Percentiles rank a stretch among this genome's conserved stretches.
Evolutionary conservation across 2,113 vertebrate genomes (phyloP).

Genomic region (Cervus canadensis): DNA sequence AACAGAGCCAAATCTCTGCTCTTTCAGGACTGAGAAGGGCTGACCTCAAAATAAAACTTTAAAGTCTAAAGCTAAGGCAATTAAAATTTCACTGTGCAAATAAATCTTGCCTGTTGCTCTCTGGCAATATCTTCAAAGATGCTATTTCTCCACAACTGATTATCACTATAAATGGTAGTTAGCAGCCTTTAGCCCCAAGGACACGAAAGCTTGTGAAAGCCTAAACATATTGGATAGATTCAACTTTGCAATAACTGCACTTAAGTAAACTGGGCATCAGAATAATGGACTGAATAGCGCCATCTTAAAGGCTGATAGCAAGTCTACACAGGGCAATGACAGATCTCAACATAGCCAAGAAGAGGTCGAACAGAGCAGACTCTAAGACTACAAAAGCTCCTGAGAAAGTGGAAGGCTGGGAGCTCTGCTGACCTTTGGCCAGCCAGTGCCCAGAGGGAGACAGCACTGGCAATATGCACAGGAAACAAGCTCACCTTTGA

Average conservation of each 20-base stretch:
- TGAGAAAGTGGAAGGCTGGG: background rate
- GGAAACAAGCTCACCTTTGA: background rate
- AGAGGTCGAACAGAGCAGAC: background rate
- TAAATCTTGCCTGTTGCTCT: conserved; percentile 54
- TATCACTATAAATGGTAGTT: conserved; percentile 28
- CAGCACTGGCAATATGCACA: background rate
- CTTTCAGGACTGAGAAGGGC: background rate
- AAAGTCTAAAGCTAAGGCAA: conserved; percentile 36
- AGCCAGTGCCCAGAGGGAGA: background rate
- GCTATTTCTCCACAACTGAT: conserved; percentile 26
- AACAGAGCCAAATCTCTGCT: background rate
- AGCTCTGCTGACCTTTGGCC: background rate
- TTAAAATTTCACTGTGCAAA: conserved; percentile 61
- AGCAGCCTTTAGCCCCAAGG: conserved; percentile 45
- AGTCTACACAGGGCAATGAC: background rate
- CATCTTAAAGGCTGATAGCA: fast-evolving
- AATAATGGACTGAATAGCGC: background rate
- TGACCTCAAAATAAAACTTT: conserved; percentile 57
- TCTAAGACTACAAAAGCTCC: background rate
- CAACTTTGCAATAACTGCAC: background rate
- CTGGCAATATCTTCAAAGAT: conserved; percentile 35
- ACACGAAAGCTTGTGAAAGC: conserved; percentile 17
- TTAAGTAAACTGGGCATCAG: background rate
- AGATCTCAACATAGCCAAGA: background rate
- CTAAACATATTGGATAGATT: conserved; percentile 11